A percentile compares a stretch with the other conserved stretches of the same genome.
Conservation (phyloP, 1,140 invertebrate species). For the Brevipalpus yothersi region DNA sequence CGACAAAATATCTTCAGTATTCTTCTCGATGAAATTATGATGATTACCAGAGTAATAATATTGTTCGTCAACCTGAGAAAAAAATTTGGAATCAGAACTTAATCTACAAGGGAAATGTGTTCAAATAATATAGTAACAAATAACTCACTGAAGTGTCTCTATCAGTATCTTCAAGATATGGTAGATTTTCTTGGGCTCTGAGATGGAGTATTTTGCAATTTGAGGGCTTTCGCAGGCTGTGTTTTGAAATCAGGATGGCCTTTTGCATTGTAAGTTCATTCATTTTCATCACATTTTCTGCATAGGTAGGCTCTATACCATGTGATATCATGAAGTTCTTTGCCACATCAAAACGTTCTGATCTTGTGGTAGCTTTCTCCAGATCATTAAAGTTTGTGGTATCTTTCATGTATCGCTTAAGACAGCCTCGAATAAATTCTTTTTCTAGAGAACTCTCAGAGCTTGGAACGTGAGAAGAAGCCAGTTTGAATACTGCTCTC, state of each 20-base stretch:
- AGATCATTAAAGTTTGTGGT: background rate
- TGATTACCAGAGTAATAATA: no score
- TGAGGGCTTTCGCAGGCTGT: background rate
- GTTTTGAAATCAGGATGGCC: background rate
- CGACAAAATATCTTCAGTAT: no score
- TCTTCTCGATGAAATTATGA: no score
- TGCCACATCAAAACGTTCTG: background rate
- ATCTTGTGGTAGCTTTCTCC: background rate
- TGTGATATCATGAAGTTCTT: background rate
- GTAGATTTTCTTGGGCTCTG: background rate
- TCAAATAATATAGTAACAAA: no score
- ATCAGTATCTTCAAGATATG: background rate
- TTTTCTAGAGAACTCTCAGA: background rate
- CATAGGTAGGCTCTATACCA: background rate
- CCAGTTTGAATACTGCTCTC: conserved; percentile 50
- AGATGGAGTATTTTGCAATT: background rate
- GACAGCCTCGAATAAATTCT: background rate
- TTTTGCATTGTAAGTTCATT: background rate
- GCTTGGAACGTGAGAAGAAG: no score
- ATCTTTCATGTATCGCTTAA: background rate
- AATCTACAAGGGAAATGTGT: no score
- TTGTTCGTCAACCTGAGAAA: no score
- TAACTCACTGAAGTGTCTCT: background rate
- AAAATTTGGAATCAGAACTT: no score
- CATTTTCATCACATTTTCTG: background rate